Evolutionary conservation across 2,888 invertebrate genomes (phyloP).

Genomic region (Euspilapteryx auroguttella): DNA sequence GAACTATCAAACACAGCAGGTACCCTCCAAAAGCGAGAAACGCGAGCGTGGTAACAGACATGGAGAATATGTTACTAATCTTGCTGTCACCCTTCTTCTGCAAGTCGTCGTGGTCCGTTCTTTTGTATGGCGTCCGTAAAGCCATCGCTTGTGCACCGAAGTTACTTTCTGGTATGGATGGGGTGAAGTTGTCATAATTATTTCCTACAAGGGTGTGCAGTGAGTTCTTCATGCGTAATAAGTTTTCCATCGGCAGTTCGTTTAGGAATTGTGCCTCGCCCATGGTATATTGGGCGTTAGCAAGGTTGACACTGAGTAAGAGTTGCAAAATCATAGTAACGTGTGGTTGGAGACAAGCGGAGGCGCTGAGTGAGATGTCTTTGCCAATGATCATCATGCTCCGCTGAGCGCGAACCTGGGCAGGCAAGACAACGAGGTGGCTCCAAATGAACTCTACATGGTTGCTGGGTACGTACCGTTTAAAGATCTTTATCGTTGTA

Average conservation of each 20-base stretch:
- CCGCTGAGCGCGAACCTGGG: conserved; percentile 25
- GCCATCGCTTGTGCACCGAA: conserved; percentile 48
- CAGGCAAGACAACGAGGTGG: conserved; percentile 22
- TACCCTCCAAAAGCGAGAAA: conserved; percentile 87
- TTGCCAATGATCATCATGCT: conserved; percentile 34
- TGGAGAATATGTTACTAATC: conserved; percentile 74
- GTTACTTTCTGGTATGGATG: conserved; percentile 18
- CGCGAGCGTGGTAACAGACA: conserved; percentile 76
- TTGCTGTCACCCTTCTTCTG: conserved; percentile 57
- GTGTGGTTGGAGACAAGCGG: conserved; percentile 13
- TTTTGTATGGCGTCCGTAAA: conserved; percentile 27
- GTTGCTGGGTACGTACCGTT: too few relatives aligned
- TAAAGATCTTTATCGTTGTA: too few relatives aligned
- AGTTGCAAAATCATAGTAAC: conserved; percentile 22
- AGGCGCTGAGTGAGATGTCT: too few relatives aligned
- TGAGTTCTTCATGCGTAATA: conserved; percentile 64
- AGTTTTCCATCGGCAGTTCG: conserved; percentile 69
- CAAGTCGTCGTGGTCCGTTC: conserved; percentile 49
- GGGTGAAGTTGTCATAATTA: conserved; percentile 15
- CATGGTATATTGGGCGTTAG: conserved; percentile 18
- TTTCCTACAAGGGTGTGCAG: conserved; percentile 25
- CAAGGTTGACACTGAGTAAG: conserved; percentile 12
- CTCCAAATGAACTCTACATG: too few relatives aligned
- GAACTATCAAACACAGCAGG: conserved; percentile 74
- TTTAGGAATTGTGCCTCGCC: conserved; percentile 60